These are phyloP conservation scores for Scopus umbretta DNA, from an alignment of 2,113 vertebrate species.

Conservation along the genomic window DNA sequence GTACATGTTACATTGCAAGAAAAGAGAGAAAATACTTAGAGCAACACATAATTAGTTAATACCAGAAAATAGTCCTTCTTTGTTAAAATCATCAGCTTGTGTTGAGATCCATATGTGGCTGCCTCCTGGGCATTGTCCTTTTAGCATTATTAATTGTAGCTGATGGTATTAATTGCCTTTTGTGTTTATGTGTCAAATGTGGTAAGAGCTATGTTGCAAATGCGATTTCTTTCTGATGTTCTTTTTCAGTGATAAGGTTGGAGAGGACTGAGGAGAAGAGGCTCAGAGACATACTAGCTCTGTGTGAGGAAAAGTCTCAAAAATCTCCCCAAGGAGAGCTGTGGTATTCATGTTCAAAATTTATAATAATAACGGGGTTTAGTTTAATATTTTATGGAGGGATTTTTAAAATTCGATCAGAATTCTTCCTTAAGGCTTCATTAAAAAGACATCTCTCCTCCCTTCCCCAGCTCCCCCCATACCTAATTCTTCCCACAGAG, in stretches of 20 bases:
- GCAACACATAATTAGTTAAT: not conserved
- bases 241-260: not conserved
- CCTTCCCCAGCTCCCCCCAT: no score
- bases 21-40: not conserved
- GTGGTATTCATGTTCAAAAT: not conserved
- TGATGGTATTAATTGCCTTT: constrained; percentile 9
- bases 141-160: not conserved
- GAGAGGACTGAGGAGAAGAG: not conserved
- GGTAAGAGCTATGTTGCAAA: not conserved
- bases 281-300: not conserved
- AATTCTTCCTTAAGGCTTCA: not conserved
- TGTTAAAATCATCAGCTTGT: not conserved
- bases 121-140: not conserved
- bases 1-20: not conserved
- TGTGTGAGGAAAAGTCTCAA: not conserved
- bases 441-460: not conserved
- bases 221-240: not conserved
- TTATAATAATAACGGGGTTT: not conserved
- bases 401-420: not conserved
- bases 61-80: not conserved
- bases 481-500: not conserved
- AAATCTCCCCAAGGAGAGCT: not conserved
- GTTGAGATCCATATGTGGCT: not conserved
- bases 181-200: not conserved
- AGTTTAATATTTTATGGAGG: not conserved